Conservation (phyloP, 2,797 vertebrate species). For the Tympanoctomys barrerae region DNA sequence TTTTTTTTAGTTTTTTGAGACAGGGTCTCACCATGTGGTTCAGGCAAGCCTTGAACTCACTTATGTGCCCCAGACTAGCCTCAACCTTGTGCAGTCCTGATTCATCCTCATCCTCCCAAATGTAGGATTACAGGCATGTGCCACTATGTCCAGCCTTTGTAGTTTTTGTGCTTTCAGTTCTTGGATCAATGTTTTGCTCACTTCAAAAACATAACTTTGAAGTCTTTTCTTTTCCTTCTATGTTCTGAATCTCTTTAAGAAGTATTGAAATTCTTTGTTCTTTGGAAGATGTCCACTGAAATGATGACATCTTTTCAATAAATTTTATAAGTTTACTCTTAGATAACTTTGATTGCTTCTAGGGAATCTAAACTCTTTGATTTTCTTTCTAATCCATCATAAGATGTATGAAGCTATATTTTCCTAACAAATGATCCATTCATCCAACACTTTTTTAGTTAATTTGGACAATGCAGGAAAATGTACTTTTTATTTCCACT, state of each 20-base stretch:
- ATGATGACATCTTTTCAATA: background rate
- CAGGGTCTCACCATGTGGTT: background rate
- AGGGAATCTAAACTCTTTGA: background rate
- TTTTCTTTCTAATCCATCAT: background rate
- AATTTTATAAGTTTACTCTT: conserved; percentile 1
- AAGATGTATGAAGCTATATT: background rate
- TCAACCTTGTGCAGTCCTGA: background rate
- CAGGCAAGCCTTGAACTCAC: background rate
- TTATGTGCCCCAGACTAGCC: background rate
- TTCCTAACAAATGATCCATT: background rate
- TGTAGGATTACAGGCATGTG: background rate
- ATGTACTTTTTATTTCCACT: background rate
- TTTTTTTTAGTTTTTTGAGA: background rate
- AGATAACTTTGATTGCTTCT: background rate
- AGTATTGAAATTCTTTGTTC: conserved; percentile 48
- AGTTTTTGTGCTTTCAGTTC: conserved; percentile 22
- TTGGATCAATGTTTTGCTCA: background rate
- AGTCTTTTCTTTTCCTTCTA: background rate
- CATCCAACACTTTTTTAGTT: background rate
- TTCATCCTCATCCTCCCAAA: background rate
- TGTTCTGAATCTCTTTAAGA: background rate
- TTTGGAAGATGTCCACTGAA: conserved; percentile 38
- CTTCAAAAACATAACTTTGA: conserved; percentile 42
- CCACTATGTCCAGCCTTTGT: background rate
- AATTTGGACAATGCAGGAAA: background rate